These are phyloP conservation scores for Oryzias melastigma DNA, from an alignment of 2,113 vertebrate species.

Conservation along the genomic window DNA sequence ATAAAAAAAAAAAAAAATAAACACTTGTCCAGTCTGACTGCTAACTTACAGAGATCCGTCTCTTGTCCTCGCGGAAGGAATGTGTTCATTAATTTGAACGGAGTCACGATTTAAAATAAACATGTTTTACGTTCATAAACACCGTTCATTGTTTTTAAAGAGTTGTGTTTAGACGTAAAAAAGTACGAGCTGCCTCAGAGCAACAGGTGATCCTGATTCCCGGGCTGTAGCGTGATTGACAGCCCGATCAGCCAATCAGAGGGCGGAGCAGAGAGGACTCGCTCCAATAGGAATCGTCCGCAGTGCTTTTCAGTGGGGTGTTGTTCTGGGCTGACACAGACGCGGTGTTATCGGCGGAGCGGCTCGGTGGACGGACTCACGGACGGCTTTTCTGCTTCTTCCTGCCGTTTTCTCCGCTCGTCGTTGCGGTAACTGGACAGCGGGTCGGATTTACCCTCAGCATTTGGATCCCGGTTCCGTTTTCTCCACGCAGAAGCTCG, in stretches of 20 bases:
- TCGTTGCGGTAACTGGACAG: background rate
- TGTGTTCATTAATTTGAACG: too few species aligned
- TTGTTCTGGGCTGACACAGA: slow-evolving; percentile 9
- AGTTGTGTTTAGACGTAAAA: too few species aligned
- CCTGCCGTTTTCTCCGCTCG: background rate
- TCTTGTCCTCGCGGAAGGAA: too few species aligned
- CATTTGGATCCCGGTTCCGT: background rate
- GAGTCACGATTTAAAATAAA: too few species aligned
- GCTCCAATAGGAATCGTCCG: slow-evolving; percentile 37
- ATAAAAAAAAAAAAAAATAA: too few species aligned
- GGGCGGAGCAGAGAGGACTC: fast-evolving
- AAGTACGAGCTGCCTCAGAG: slow-evolving; percentile 20
- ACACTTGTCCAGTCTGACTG: too few species aligned
- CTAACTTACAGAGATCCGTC: too few species aligned
- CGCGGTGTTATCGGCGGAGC: slow-evolving; percentile 25
- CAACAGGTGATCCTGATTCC: slow-evolving; percentile 68
- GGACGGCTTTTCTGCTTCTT: too few species aligned
- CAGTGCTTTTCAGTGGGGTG: slow-evolving; percentile 15
- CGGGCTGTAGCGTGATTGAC: slow-evolving; percentile 38
- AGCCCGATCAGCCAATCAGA: slow-evolving; percentile 31
- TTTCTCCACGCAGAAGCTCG: slow-evolving; percentile 2
- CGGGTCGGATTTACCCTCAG: too few species aligned
- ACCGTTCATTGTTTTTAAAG: too few species aligned
- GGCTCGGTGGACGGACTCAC: too few species aligned
- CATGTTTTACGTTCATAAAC: too few species aligned